phyloP scores from a whole-genome alignment of 1,140 invertebrate genomes.

The Zeugodacus cucurbitae region DNA sequence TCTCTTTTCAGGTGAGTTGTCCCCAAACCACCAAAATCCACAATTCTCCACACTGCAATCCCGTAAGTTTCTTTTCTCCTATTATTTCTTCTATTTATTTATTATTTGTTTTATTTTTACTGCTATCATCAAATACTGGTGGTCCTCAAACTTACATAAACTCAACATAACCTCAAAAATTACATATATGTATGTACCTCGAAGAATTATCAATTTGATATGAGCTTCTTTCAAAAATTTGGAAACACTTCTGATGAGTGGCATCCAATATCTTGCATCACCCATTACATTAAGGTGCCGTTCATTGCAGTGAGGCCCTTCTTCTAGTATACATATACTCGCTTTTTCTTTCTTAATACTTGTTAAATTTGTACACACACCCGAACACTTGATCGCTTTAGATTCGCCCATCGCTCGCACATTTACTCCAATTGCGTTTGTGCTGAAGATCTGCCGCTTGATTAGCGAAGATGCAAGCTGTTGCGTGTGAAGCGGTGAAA shows the following conservation, averaged over 20 bases:
- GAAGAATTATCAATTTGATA: too few relatives aligned
- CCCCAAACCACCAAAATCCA: slow-evolving; percentile 29
- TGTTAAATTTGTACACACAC: background rate
- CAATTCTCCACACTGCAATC: slow-evolving; percentile 30
- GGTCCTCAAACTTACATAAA: too few relatives aligned
- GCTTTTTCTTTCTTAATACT: too few relatives aligned
- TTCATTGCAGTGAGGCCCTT: too few relatives aligned
- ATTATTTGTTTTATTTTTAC: background rate
- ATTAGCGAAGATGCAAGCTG: background rate
- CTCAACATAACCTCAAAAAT: too few relatives aligned
- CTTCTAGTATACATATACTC: too few relatives aligned
- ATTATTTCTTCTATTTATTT: background rate
- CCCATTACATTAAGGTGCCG: too few relatives aligned
- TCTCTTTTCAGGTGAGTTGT: slow-evolving; percentile 30
- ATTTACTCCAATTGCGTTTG: background rate
- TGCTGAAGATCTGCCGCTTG: background rate
- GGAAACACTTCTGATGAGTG: too few relatives aligned
- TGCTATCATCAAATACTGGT: too few relatives aligned
- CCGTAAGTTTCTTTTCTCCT: background rate
- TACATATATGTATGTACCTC: too few relatives aligned
- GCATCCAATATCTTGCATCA: too few relatives aligned
- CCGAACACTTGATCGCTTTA: background rate
- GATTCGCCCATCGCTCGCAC: background rate
- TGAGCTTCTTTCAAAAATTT: too few relatives aligned
- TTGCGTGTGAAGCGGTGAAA: background rate